Base-by-base conservation (phyloP, 2,888 invertebrate species). In the Salpingus planirostris region DNA sequence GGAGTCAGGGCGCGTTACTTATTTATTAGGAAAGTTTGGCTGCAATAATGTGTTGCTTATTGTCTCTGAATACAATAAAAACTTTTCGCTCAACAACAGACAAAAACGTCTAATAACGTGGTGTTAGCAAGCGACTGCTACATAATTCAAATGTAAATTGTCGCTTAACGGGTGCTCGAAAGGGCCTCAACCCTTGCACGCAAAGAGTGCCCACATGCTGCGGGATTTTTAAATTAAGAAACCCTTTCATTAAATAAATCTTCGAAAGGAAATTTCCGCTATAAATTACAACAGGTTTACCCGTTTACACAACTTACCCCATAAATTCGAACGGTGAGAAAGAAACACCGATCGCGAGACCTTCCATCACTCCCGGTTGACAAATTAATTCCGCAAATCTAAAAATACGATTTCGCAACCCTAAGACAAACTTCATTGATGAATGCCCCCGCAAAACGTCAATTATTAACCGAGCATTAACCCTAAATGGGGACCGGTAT, bases 11-110 rank as follows among this genome's bases (percentile, higher is more conserved):
- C 27, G 18, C 44, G 44, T 43, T 39, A 40, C 44, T 29, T 45
- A 46, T 49, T 49, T 49, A 49, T 49, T 45, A 43, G 45, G 23
- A 46, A 49, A 49, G 46, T 49, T 48, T 39, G 24, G 27, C 31
- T 32, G 37, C 37, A 41, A 41, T 36, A 27, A 33, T 29, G 36
- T 38, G 38, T 39, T 40, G 8, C 23, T 10, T 11, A 4, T 6
- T 11, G 32, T 39, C 42, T 42, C 30, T 15, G 21, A 36, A 22
- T 26, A 38, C 33, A 42, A 42, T 31, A 43, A 41, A 42, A 46
- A 43, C 30, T 40, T 40, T 40, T 22, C 11, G 15, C n/a, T n/a
- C n/a, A n/a, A n/a, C n/a, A n/a, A 25, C 24, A 33, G 37, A 39
- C 44, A 40, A 42, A 46, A 38, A 43, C 26, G 35, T 33, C 38